Percentiles rank a stretch among this genome's conserved stretches.
Conservation (phyloP, 2,888 invertebrate genomes). For the Drosophila imparisetae region DNA sequence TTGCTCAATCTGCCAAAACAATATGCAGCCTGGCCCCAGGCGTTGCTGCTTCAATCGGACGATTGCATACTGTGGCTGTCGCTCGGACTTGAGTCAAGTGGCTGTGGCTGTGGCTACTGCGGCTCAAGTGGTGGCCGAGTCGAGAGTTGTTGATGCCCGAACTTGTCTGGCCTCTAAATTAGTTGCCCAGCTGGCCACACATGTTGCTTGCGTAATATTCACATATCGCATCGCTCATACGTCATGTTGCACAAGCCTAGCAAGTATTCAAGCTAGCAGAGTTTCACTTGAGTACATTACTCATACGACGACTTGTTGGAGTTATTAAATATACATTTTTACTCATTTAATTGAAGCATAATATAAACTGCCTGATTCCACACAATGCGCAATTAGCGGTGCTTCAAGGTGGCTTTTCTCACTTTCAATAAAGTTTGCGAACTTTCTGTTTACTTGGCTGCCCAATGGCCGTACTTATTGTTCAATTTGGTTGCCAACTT, state of each 20-base stretch:
- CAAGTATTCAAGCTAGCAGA: not conserved
- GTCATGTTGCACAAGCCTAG: conserved; percentile 10
- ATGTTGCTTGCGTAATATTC: conserved; percentile 36
- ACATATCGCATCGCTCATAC: conserved; percentile 26
- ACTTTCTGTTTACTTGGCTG: conserved; percentile 49
- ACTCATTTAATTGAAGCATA: conserved; percentile 2
- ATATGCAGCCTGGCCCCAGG: conserved; percentile 51
- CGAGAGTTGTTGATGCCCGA: conserved; percentile 5
- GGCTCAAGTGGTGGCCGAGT: conserved; percentile 23
- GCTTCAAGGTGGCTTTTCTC: conserved; percentile 25
- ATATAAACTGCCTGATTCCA: conserved; percentile 22
- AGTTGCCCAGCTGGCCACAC: conserved; percentile 34
- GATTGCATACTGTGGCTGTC: conserved; percentile 30
- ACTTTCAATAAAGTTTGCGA: conserved; percentile 37
- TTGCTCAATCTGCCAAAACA: conserved; percentile 47
- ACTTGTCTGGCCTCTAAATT: conserved; percentile 40
- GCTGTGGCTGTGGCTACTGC: conserved; percentile 22
- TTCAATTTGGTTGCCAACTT: conserved; percentile 64
- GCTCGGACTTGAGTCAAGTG: conserved; percentile 45
- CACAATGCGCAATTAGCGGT: conserved; percentile 38
- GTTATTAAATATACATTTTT: conserved; percentile 10
- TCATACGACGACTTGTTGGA: not conserved
- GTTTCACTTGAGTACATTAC: conserved; percentile 4
- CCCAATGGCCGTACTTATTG: conserved; percentile 39
- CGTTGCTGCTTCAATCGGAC: conserved; percentile 35